A percentile compares a stretch with the other conserved stretches of the same genome.
These are phyloP conservation scores for Tolypeutes matacus DNA, from an alignment of 2,797 vertebrate species.

Conservation along the genomic window DNA sequence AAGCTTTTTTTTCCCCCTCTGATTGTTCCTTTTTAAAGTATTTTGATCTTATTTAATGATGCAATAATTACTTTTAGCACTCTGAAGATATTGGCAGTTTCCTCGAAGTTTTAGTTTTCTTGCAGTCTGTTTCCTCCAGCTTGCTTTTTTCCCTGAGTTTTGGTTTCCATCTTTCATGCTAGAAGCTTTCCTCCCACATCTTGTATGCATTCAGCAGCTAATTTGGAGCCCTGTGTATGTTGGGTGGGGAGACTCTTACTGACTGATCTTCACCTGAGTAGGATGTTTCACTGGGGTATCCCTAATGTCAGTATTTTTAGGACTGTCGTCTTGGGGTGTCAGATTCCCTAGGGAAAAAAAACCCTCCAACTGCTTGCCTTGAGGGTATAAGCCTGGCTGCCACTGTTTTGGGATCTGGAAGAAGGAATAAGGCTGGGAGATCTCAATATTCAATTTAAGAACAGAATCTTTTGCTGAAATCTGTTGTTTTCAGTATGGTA, in stretches of 20 bases:
- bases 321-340: background rate
- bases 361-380: background rate
- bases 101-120: background rate
- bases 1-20: background rate
- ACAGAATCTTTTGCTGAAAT: background rate
- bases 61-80: background rate
- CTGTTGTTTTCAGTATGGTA: background rate
- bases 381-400: background rate
- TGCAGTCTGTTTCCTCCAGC: background rate
- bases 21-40: background rate
- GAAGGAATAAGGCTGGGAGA: background rate
- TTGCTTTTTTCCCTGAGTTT: background rate
- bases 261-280: background rate
- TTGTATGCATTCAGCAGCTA: background rate
- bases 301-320: background rate
- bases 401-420: background rate
- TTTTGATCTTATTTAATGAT: conserved; percentile 2
- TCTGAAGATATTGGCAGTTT: background rate
- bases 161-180: background rate
- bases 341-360: background rate
- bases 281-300: background rate
- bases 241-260: background rate
- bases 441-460: background rate
- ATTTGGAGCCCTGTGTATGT: background rate
- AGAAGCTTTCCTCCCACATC: background rate